Evolutionary conservation across 2,888 invertebrate species (phyloP).

Genomic region (Brenthis ino): DNA sequence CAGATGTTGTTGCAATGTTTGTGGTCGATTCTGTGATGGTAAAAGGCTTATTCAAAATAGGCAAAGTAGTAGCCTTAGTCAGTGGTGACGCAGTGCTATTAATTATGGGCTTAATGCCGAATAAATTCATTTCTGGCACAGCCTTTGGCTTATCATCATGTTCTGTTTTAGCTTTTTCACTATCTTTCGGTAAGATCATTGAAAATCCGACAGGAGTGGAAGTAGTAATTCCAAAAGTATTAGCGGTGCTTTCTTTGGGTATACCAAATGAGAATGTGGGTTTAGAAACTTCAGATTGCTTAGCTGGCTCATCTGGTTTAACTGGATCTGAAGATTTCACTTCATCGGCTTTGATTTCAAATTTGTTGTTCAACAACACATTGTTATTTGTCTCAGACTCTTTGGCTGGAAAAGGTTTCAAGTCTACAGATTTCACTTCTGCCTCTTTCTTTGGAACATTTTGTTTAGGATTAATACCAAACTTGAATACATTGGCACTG

Average conservation of each 20-base stretch:
- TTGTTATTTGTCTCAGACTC: conserved; percentile 68
- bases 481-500: conserved; percentile 47
- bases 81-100: neutral
- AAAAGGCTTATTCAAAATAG: conserved; percentile 30
- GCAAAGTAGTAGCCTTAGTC: neutral
- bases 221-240: neutral
- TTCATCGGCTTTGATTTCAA: conserved; percentile 7
- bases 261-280: conserved; percentile 59
- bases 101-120: conserved; percentile 7
- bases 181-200: neutral
- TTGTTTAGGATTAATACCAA: conserved; percentile 62
- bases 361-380: conserved; percentile 47
- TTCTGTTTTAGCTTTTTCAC: neutral
- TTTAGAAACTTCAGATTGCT: conserved; percentile 44
- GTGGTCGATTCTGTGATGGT: neutral
- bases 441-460: conserved; percentile 20
- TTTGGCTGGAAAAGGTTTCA: conserved; percentile 38
- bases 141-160: neutral
- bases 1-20: conserved; percentile 31
- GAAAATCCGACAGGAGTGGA: conserved; percentile 7
- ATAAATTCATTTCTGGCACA: neutral
- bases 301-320: conserved; percentile 44
- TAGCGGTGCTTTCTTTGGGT: conserved; percentile 45
- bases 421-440: neutral
- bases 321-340: neutral